Percentiles rank a stretch among this genome's conserved stretches.
These are phyloP conservation scores for Sebastes cheni DNA, from an alignment of 2,797 vertebrate genomes.

Conservation along the genomic window DNA sequence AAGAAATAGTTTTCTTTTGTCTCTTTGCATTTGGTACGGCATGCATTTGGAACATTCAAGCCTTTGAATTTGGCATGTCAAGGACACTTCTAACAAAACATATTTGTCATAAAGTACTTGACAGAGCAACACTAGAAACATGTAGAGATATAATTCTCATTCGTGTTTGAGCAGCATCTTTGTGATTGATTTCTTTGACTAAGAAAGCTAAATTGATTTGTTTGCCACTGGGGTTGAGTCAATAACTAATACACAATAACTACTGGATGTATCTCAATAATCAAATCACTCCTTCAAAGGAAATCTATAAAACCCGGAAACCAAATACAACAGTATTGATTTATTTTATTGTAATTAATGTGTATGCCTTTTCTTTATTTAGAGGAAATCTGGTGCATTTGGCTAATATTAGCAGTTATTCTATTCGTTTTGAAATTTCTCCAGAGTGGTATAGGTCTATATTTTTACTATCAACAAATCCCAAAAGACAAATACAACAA, in stretches of 20 bases:
- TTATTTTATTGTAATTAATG: not conserved
- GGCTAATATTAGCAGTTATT: not conserved
- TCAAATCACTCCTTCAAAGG: not conserved
- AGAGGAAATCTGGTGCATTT: not conserved
- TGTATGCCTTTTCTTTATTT: not conserved
- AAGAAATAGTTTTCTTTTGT: constrained; percentile 21
- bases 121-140: not conserved
- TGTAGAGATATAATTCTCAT: not conserved
- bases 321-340: not conserved
- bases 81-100: not conserved
- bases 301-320: not conserved
- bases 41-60: not conserved
- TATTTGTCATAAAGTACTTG: not conserved
- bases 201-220: constrained; percentile 13
- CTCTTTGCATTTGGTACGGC: not conserved
- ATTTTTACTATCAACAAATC: not conserved
- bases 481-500: not conserved
- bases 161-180: not conserved
- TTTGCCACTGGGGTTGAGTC: constrained; percentile 1
- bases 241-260: constrained; percentile 24
- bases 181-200: not conserved
- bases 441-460: not conserved
- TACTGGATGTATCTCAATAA: not conserved
- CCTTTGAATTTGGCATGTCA: not conserved
- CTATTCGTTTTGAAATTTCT: not conserved